phyloP scores from a whole-genome alignment of 1,140 invertebrate genomes.

The Pteromalus puparum region DNA sequence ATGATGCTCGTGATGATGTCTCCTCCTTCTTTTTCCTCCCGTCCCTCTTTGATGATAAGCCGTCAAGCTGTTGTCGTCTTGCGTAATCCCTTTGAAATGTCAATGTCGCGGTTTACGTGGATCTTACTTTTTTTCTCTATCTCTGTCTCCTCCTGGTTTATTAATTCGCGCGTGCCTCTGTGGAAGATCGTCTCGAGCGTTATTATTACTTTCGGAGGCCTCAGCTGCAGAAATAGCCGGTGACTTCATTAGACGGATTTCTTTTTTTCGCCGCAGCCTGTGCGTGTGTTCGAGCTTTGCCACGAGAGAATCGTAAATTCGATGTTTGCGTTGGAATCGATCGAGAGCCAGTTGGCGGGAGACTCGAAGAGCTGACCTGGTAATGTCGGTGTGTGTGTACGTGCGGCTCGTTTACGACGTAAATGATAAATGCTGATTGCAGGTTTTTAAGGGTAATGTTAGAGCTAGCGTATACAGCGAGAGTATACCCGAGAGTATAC shows the following conservation, averaged over 20 bases:
- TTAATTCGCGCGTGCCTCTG: neutral
- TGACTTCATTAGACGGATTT: conserved; percentile 33
- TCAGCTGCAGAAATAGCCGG: conserved; percentile 14
- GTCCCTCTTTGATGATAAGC: neutral
- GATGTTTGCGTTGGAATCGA: conserved; percentile 9
- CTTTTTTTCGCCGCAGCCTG: neutral
- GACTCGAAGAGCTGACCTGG: too few relatives aligned
- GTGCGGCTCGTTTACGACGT: neutral
- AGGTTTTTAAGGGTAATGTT: neutral
- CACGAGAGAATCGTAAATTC: neutral
- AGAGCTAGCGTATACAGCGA: too few relatives aligned
- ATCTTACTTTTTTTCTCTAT: neutral
- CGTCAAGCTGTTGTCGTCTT: neutral
- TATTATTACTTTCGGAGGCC: conserved; percentile 14
- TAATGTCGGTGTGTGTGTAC: neutral
- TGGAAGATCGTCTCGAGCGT: neutral
- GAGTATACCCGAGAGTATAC: too few relatives aligned
- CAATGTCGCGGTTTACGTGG: neutral
- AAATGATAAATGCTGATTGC: neutral
- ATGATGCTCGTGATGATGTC: too few relatives aligned
- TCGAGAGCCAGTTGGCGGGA: neutral
- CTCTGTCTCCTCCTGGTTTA: too few relatives aligned
- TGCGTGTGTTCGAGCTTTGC: neutral
- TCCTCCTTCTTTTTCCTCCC: neutral
- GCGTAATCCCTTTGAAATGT: conserved; percentile 16